Evolutionary conservation across 1,140 invertebrate genomes (phyloP).

Genomic region (Mya arenaria): DNA sequence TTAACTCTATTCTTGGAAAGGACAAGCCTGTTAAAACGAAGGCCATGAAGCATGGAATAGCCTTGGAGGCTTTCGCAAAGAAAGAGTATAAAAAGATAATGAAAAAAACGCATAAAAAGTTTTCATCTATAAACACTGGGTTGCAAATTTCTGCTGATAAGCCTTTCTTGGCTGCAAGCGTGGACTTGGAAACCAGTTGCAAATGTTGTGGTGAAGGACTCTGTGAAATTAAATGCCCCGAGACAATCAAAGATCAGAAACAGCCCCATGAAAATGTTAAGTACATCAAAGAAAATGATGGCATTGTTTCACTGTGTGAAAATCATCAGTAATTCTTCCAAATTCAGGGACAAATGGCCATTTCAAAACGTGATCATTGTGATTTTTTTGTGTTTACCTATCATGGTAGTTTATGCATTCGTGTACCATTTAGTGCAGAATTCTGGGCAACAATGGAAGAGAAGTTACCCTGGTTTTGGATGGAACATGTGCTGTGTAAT

Average conservation of each 20-base stretch:
- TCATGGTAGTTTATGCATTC: slow-evolving; percentile 6
- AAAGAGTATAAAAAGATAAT: slow-evolving; percentile 9
- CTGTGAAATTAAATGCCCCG: slow-evolving; percentile 44
- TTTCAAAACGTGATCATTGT: slow-evolving; percentile 12
- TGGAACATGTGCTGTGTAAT: neutral
- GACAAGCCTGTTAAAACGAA: neutral
- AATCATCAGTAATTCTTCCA: slow-evolving; percentile 33
- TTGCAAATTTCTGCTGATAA: neutral
- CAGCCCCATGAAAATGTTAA: slow-evolving; percentile 1
- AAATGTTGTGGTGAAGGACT: slow-evolving; percentile 32
- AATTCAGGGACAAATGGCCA: slow-evolving; percentile 32
- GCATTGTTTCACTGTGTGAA: neutral
- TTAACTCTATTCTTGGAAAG: neutral
- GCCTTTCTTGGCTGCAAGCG: slow-evolving; percentile 21
- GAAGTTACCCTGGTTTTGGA: slow-evolving; percentile 33
- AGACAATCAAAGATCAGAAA: slow-evolving; percentile 10
- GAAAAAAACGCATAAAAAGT: slow-evolving; percentile 30
- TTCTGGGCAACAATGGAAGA: slow-evolving; percentile 1
- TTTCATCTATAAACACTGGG: slow-evolving; percentile 13
- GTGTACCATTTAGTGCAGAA: neutral
- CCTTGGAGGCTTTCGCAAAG: slow-evolving; percentile 25
- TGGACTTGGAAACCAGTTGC: slow-evolving; percentile 10
- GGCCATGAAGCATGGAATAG: slow-evolving; percentile 48
- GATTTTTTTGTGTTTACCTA: slow-evolving; percentile 41
- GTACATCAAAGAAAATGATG: neutral